Base-by-base conservation (phyloP, 2,888 invertebrate species). In the Melitaea athalia region DNA sequence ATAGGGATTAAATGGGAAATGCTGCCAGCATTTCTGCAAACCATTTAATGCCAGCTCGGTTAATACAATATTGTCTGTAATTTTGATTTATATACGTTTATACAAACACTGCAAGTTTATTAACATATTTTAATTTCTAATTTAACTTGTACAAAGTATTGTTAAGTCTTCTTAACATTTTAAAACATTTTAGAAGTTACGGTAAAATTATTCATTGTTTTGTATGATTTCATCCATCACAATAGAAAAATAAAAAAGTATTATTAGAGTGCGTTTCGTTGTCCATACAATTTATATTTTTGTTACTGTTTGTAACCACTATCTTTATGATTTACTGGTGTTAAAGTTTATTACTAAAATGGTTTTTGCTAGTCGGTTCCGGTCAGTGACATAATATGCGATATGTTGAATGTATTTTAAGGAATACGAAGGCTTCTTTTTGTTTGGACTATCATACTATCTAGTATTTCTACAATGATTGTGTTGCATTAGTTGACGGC, bases 231-330 rank as follows among this genome's bases (percentile, higher is more conserved):
- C n/a, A 55, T 55, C 53, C 33, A 33, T 33, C 53, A 61, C 59
- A 11, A 8, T 38, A 53, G 12, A 31, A 12, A 62, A 55, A 66
- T 61, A 53, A 45, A 61, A 38, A 47, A 64, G 60, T 55, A 60
- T 53, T 66, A 61, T 64, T 62, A 12, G 55, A 43, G 47, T 38
- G 10, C 33, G 31, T 55, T 55, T 33, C 14, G 53, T 33, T 33
- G 33, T 33, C 33, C 33, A 33, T 33, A 55, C 17, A 64, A 64
- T 68, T 68, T 68, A 68, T 68, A 64, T 47, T 31, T 64, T 33
- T 14, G 42, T 52, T 45, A 47, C 64, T 61, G 55, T 68, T 68
- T 68, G 68, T 68, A 60, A 68, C 68, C n/a, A 49, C 60, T 68
- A 68, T 64, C 60, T 59, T 8, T 60, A 14, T 68, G 68, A 68